A percentile compares a stretch with the other conserved stretches of the same genome.
phyloP scores from a whole-genome alignment of 2,113 vertebrate species.

The Cavia aperea region DNA sequence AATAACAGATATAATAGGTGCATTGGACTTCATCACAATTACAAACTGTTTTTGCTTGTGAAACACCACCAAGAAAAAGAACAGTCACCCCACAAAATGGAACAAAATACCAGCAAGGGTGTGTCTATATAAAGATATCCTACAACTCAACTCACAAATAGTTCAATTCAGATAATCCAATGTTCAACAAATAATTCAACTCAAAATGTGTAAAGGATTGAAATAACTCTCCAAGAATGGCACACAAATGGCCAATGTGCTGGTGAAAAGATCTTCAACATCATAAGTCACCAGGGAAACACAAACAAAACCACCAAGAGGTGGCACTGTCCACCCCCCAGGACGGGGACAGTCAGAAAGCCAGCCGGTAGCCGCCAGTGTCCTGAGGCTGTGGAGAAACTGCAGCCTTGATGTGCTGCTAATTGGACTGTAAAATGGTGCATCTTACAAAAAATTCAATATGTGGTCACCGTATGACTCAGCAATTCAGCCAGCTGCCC shows the following conservation, averaged over 20 bases:
- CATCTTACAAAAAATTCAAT: neutral
- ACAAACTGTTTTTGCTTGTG: neutral
- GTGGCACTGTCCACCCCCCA: too few relatives aligned
- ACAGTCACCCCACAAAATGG: neutral
- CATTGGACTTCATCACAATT: neutral
- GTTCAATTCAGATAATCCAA: neutral
- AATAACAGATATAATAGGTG: neutral
- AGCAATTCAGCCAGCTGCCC: neutral
- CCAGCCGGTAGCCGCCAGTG: neutral
- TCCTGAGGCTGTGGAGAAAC: accelerated
- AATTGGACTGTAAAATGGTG: neutral
- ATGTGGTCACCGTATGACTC: neutral
- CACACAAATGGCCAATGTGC: neutral
- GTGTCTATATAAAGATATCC: neutral
- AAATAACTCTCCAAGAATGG: neutral
- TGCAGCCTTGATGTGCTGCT: neutral
- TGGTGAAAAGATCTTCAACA: neutral
- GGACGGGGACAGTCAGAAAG: neutral
- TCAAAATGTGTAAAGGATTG: neutral
- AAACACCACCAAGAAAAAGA: neutral
- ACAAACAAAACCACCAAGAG: neutral
- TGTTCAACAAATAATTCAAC: neutral
- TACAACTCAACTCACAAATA: neutral
- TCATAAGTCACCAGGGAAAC: neutral
- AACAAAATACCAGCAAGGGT: neutral